Percentiles rank a stretch among this genome's conserved stretches.
phyloP scores from a whole-genome alignment of 2,888 invertebrate species.

The Drosophila anceps region DNA sequence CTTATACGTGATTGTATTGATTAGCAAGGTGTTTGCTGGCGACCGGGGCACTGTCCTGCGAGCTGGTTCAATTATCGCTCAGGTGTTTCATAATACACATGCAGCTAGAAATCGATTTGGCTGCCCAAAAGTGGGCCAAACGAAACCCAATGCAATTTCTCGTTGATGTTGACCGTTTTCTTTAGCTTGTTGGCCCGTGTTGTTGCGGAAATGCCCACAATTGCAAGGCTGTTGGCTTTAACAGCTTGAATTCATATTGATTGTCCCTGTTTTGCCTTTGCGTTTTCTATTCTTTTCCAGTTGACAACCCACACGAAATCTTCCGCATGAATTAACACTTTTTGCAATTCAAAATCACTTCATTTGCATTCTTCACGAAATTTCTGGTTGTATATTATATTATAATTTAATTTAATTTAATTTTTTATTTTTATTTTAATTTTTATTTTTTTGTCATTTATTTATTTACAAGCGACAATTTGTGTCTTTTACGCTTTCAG shows the following conservation, averaged over 20 bases:
- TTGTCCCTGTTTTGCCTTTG: conserved; percentile 17
- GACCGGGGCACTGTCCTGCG: conserved; percentile 34
- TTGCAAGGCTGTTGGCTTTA: conserved; percentile 38
- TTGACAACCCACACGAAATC: conserved; percentile 9
- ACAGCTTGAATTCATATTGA: conserved; percentile 50
- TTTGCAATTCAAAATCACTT: conserved; percentile 5
- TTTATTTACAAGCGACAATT: conserved; percentile 26
- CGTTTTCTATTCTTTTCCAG: conserved; percentile 5
- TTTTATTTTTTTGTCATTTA: conserved; percentile 22
- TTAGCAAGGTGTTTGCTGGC: conserved; percentile 9
- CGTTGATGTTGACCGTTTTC: conserved; percentile 30
- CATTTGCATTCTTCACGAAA: conserved; percentile 10
- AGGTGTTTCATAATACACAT: conserved; percentile 73
- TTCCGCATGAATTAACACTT: conserved; percentile 9
- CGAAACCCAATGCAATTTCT: conserved; percentile 49
- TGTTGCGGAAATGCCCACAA: conserved; percentile 20
- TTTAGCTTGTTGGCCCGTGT: conserved; percentile 14
- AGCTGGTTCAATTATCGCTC: conserved; percentile 38
- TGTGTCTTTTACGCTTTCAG: conserved; percentile 56
- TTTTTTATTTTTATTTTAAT: background rate
- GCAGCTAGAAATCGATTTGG: conserved; percentile 66
- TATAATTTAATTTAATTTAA: conserved; percentile 13
- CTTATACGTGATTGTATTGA: conserved; percentile 20
- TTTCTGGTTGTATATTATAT: background rate
- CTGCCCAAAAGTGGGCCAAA: conserved; percentile 50